phyloP scores from a whole-genome alignment of 92 coral and sea anemone species.

The Actinostola sp. region DNA sequence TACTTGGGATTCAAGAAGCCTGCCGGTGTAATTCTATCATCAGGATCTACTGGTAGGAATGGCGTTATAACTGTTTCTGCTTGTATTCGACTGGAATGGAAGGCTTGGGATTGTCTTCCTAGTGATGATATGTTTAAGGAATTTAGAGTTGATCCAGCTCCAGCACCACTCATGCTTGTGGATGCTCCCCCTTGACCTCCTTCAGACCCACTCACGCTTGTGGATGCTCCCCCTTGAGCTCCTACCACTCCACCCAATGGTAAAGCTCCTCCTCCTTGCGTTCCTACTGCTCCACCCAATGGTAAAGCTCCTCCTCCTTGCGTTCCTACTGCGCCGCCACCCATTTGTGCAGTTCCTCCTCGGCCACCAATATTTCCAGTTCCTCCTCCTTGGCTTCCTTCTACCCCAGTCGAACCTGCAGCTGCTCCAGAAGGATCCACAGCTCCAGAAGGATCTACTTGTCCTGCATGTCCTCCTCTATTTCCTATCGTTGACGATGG shows the following conservation, averaged over 20 bases:
- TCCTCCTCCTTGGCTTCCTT: slow-evolving; percentile 10
- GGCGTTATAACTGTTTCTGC: slow-evolving; percentile 8
- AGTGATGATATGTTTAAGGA: neutral
- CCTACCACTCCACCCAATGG: slow-evolving; percentile 20
- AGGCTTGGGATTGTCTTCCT: neutral
- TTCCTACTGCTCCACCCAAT: slow-evolving; percentile 9
- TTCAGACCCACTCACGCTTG: neutral
- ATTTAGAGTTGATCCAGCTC: neutral
- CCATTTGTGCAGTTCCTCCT: neutral
- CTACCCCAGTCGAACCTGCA: neutral
- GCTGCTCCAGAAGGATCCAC: too few species aligned
- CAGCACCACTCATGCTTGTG: neutral
- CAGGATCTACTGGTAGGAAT: neutral
- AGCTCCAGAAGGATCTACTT: too few species aligned
- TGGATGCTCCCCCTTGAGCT: neutral
- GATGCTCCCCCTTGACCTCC: neutral
- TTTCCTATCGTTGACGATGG: too few species aligned
- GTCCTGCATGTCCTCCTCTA: too few species aligned
- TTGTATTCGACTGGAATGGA: neutral
- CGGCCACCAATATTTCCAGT: too few species aligned
- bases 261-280: slow-evolving; percentile 5
- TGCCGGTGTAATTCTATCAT: neutral
- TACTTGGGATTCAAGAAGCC: slow-evolving; percentile 16
- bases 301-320: slow-evolving; percentile 15
- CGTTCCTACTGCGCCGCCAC: slow-evolving; percentile 17